Percentiles rank a stretch among this genome's conserved stretches.
Conservation (phyloP, 2,888 invertebrate species). For the Drosophila picticornis region DNA sequence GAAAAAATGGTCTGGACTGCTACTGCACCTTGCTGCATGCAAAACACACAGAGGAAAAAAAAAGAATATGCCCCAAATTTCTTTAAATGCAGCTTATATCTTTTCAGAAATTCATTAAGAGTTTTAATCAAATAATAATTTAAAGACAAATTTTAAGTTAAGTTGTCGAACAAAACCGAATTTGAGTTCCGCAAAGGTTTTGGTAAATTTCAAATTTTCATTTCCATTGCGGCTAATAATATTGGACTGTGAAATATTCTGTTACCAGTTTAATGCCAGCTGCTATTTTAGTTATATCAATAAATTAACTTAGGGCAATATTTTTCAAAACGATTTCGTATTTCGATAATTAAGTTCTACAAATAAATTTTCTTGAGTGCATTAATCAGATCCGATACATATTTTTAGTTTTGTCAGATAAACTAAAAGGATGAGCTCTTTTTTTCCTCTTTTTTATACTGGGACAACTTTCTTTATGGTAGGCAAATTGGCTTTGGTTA, state of each 20-base stretch:
- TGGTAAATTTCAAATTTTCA: background rate
- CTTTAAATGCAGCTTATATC: background rate
- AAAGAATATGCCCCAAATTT: background rate
- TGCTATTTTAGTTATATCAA: background rate
- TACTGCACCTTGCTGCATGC: slow-evolving; percentile 58
- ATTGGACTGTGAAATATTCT: too few relatives aligned
- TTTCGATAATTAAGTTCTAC: background rate
- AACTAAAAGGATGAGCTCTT: background rate
- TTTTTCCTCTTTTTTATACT: background rate
- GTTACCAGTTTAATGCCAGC: background rate
- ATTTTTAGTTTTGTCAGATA: slow-evolving; percentile 10
- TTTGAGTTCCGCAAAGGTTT: background rate
- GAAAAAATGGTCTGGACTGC: slow-evolving; percentile 5
- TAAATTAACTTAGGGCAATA: too few relatives aligned
- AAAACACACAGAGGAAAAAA: slow-evolving; percentile 9
- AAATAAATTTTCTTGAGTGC: background rate
- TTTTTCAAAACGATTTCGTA: background rate
- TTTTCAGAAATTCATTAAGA: background rate
- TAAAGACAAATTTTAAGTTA: background rate
- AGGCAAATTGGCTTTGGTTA: slow-evolving; percentile 50
- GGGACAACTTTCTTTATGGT: slow-evolving; percentile 55
- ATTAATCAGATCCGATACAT: slow-evolving; percentile 46
- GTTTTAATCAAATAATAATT: background rate
- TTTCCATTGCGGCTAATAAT: too few relatives aligned
- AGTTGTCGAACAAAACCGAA: background rate